Percentiles rank a stretch among this genome's conserved stretches.
These are phyloP conservation scores for Furcula furcula DNA, from an alignment of 2,888 invertebrate genomes.

Conservation along the genomic window DNA sequence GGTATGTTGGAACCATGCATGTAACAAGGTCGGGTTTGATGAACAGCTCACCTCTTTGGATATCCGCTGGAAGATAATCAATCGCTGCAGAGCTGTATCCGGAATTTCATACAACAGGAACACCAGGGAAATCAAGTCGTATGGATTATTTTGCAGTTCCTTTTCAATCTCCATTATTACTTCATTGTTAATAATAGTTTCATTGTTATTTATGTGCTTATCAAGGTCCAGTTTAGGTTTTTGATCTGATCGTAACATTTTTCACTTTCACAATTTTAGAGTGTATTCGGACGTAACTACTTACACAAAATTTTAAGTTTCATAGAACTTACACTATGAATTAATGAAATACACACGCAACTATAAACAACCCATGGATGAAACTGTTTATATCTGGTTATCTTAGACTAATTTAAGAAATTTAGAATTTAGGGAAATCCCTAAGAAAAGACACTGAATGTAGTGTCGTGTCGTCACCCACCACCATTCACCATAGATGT, in stretches of 20 bases:
- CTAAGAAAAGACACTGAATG: too few relatives aligned
- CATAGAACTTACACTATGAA: too few relatives aligned
- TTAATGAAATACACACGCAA: too few relatives aligned
- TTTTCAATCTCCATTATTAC: conserved; percentile 59
- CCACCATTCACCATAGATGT: too few relatives aligned
- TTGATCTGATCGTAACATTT: conserved; percentile 44
- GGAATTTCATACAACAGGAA: conserved; percentile 68
- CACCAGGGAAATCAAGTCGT: conserved; percentile 65
- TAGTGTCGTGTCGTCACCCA: too few relatives aligned
- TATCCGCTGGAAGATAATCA: conserved; percentile 57
- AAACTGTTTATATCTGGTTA: too few relatives aligned
- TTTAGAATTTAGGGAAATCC: too few relatives aligned
- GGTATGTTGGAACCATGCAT: conserved; percentile 61
- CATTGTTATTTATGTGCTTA: conserved; percentile 36
- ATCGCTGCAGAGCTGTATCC: conserved; percentile 62
- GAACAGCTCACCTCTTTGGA: conserved; percentile 41
- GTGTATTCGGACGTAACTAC: too few relatives aligned
- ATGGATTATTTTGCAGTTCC: conserved; percentile 49
- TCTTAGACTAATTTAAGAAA: too few relatives aligned
- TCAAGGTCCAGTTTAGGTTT: conserved; percentile 17
- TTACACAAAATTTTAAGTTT: too few relatives aligned
- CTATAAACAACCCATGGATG: too few relatives aligned
- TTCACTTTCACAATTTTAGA: conserved; percentile 11
- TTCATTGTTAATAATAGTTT: conserved; percentile 50
- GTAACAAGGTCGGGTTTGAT: conserved; percentile 52